These are phyloP conservation scores for Poecilus cupreus DNA, from an alignment of 2,888 invertebrate species.

Conservation along the genomic window DNA sequence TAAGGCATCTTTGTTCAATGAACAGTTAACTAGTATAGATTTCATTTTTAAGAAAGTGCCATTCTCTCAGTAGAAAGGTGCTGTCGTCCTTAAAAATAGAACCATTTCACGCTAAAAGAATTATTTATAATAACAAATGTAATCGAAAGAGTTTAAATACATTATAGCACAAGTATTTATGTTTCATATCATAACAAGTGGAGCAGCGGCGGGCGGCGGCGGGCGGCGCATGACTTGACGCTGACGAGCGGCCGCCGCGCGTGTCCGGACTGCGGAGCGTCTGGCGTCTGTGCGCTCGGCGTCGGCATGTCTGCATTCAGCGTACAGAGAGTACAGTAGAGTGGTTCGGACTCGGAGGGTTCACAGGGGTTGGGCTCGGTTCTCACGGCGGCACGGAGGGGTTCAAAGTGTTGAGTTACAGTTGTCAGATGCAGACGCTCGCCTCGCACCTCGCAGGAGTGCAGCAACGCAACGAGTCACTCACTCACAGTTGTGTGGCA, in stretches of 20 bases:
- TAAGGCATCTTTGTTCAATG: slow-evolving; percentile 60
- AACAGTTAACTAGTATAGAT: slow-evolving; percentile 59
- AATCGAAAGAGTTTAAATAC: slow-evolving; percentile 60
- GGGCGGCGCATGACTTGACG: slow-evolving; percentile 13
- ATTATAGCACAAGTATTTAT: slow-evolving; percentile 59
- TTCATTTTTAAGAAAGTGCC: slow-evolving; percentile 60
- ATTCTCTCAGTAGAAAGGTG: slow-evolving; percentile 60
- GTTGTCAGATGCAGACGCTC: slow-evolving; percentile 44
- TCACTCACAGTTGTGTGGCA: slow-evolving; percentile 57
- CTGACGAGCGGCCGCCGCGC: slow-evolving; percentile 24
- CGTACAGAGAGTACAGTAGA: not conserved
- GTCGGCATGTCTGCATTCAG: slow-evolving; percentile 3
- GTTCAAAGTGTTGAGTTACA: not conserved
- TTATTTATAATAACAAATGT: slow-evolving; percentile 59
- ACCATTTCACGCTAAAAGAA: slow-evolving; percentile 60
- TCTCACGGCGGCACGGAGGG: slow-evolving; percentile 9
- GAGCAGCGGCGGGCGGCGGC: slow-evolving; percentile 32
- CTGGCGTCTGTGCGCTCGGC: slow-evolving; percentile 14
- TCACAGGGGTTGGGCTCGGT: slow-evolving; percentile 15
- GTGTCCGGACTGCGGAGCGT: slow-evolving; percentile 13
- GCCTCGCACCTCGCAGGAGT: slow-evolving; percentile 42
- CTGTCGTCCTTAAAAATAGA: slow-evolving; percentile 59
- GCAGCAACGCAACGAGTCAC: slow-evolving; percentile 49
- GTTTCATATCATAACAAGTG: slow-evolving; percentile 57
- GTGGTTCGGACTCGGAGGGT: slow-evolving; percentile 24